phyloP scores from a whole-genome alignment of 2,888 invertebrate genomes.

The Rotaria magnacalcarata region DNA sequence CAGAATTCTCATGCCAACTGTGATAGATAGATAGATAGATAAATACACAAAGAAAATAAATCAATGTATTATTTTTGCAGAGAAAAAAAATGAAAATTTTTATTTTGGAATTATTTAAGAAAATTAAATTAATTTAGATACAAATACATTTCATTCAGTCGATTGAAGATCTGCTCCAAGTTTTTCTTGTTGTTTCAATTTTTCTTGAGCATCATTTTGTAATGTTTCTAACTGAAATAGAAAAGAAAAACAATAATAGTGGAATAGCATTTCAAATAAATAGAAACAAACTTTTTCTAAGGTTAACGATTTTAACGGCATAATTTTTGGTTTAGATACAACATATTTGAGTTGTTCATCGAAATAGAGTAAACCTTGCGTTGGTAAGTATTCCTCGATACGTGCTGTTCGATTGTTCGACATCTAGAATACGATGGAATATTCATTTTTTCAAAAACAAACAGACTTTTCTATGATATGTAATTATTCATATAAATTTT shows the following conservation, averaged over 20 bases:
- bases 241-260: not conserved
- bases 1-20: too few species aligned
- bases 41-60: too few species aligned
- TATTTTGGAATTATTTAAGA: too few species aligned
- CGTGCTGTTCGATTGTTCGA: not conserved
- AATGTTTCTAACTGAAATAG: slow-evolving; percentile 13
- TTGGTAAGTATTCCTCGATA: slow-evolving; percentile 43
- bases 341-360: slow-evolving; percentile 41
- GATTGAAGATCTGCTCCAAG: not conserved
- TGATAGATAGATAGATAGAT: too few species aligned
- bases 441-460: too few species aligned
- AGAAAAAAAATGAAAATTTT: too few species aligned
- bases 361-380: slow-evolving; percentile 42
- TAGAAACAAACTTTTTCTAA: slow-evolving; percentile 37
- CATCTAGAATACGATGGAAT: not conserved
- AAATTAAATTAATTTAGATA: too few species aligned
- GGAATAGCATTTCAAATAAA: not conserved
- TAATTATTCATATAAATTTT: too few species aligned
- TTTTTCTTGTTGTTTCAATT: slow-evolving; percentile 35
- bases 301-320: slow-evolving; percentile 44
- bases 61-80: too few species aligned
- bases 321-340: slow-evolving; percentile 45
- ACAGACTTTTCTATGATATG: too few species aligned
- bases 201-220: slow-evolving; percentile 25
- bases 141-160: not conserved